These are phyloP conservation scores for Cantharis nigra DNA, from an alignment of 2,888 invertebrate genomes.

Conservation along the genomic window DNA sequence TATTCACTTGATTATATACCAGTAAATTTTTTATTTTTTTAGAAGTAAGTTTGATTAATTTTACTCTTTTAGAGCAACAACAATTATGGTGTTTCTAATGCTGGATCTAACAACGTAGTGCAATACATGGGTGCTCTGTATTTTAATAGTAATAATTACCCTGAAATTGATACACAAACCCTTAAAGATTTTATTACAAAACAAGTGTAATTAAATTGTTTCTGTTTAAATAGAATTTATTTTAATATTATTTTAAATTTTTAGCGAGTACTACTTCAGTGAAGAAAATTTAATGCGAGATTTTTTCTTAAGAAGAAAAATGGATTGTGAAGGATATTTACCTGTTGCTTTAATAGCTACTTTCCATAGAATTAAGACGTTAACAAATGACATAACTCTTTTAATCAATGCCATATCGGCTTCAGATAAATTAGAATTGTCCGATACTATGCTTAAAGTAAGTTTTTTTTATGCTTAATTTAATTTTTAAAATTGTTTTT, in stretches of 20 bases:
- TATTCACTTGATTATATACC: neutral
- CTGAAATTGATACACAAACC: constrained; percentile 57
- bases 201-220: constrained; percentile 76
- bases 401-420: constrained; percentile 85
- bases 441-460: constrained; percentile 72
- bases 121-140: constrained; percentile 66
- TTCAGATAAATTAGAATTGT: constrained; percentile 83
- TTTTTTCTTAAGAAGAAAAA: constrained; percentile 95
- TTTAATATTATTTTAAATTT: constrained; percentile 44
- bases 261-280: constrained; percentile 98
- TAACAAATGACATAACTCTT: constrained; percentile 82
- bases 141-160: constrained; percentile 57
- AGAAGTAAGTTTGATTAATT: neutral
- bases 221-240: neutral
- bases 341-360: constrained; percentile 93
- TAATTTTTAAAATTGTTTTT: constrained; percentile 4
- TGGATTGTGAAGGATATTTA: constrained; percentile 92
- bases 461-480: constrained; percentile 18
- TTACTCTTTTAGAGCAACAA: constrained; percentile 11
- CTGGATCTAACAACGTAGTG: constrained; percentile 40
- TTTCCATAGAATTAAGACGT: constrained; percentile 89
- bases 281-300: constrained; percentile 94
- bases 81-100: constrained; percentile 6
- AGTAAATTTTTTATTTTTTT: neutral
- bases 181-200: constrained; percentile 85